These are phyloP conservation scores for Beris chalybata DNA, from an alignment of 2,888 invertebrate genomes.

Conservation along the genomic window DNA sequence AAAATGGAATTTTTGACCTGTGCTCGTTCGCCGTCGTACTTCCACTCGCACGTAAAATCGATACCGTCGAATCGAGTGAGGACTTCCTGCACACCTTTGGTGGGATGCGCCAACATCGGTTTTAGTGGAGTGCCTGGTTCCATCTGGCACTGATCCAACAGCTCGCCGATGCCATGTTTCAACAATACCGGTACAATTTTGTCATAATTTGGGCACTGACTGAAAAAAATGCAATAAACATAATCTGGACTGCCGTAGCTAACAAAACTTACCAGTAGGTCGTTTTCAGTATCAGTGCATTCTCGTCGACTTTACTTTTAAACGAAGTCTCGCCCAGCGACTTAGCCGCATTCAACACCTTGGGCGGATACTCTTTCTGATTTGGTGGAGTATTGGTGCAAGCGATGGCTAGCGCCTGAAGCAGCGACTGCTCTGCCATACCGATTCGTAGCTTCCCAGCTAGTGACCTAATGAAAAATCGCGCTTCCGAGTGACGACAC, in stretches of 20 bases:
- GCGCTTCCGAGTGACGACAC: slow-evolving; percentile 83
- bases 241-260: background rate
- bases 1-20: slow-evolving; percentile 62
- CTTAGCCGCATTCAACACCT: slow-evolving; percentile 65
- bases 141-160: slow-evolving; percentile 81
- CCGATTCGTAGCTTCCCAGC: slow-evolving; percentile 95
- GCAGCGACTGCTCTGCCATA: slow-evolving; percentile 92
- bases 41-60: slow-evolving; percentile 97
- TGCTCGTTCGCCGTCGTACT: slow-evolving; percentile 98
- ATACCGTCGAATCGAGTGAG: slow-evolving; percentile 78
- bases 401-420: slow-evolving; percentile 88
- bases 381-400: slow-evolving; percentile 76
- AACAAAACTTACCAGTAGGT: slow-evolving; percentile 75
- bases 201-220: slow-evolving; percentile 95
- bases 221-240: slow-evolving; percentile 51
- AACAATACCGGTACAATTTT: slow-evolving; percentile 78
- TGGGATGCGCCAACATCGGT: slow-evolving; percentile 98
- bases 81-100: slow-evolving; percentile 89
- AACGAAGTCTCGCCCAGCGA: slow-evolving; percentile 67
- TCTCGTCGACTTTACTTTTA: slow-evolving; percentile 74
- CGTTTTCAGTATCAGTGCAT: slow-evolving; percentile 80
- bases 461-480: slow-evolving; percentile 85
- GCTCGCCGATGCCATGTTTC: slow-evolving; percentile 70
- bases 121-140: slow-evolving; percentile 92
- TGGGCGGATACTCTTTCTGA: slow-evolving; percentile 63